Percentiles rank a stretch among this genome's conserved stretches.
Evolutionary conservation across 1,140 invertebrate genomes (phyloP).

Genomic region (Magallana gigas): DNA sequence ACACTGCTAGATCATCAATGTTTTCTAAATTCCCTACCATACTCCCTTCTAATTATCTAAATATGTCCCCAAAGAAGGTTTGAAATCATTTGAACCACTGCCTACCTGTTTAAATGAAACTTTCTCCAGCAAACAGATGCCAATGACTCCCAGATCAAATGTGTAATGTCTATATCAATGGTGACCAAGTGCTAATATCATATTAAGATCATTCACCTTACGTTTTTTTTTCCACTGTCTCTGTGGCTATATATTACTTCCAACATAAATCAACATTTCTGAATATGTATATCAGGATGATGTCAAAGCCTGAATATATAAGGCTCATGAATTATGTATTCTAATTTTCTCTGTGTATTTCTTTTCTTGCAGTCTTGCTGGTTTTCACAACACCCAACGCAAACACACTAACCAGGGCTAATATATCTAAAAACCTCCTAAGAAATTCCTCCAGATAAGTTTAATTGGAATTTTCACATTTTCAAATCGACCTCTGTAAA

Average conservation of each 20-base stretch:
- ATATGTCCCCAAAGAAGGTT: no score
- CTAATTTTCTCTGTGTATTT: background rate
- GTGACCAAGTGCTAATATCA: conserved; percentile 17
- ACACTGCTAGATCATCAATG: no score
- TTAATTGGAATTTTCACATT: conserved; percentile 18
- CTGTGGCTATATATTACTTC: conserved; percentile 13
- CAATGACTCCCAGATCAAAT: no score
- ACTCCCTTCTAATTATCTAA: no score
- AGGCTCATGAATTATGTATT: conserved; percentile 31
- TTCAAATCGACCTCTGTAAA: conserved; percentile 10
- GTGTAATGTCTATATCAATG: background rate
- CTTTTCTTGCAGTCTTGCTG: background rate
- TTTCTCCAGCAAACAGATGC: no score
- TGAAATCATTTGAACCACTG: no score
- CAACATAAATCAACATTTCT: conserved; percentile 1
- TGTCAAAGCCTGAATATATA: conserved; percentile 6
- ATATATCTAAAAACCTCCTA: background rate
- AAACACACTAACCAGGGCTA: background rate
- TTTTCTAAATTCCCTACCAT: no score
- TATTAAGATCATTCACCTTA: background rate
- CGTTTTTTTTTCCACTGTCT: background rate
- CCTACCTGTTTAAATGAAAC: no score
- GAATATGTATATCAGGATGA: conserved; percentile 8
- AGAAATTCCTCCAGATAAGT: background rate
- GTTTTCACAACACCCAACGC: background rate